These are phyloP conservation scores for Metopolophium dirhodum DNA, from an alignment of 1,140 invertebrate species.

Conservation along the genomic window DNA sequence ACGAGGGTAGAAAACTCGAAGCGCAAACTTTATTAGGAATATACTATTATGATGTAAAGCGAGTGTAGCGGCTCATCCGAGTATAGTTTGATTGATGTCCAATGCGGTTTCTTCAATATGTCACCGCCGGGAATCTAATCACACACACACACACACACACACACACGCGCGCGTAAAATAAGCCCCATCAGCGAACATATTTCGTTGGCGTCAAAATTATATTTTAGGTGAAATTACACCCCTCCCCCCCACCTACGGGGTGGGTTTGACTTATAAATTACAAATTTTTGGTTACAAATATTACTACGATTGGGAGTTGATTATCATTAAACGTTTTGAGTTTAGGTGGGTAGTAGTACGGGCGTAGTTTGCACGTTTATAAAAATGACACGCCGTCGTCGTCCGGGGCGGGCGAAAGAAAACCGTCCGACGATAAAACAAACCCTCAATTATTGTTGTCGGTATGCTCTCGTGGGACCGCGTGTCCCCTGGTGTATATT, in stretches of 20 bases:
- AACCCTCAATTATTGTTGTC: neutral
- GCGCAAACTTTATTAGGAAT: neutral
- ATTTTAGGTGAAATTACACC: neutral
- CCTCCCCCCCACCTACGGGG: no score
- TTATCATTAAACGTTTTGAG: neutral
- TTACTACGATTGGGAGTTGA: no score
- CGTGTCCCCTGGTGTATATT: neutral
- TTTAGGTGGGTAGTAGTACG: neutral
- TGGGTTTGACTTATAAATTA: neutral
- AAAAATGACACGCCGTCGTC: neutral
- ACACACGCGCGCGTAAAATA: neutral
- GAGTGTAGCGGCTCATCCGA: neutral
- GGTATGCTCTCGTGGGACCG: neutral
- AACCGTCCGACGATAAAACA: constrained; percentile 7
- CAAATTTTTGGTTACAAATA: neutral
- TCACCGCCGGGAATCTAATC: neutral
- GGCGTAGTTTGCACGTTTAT: neutral
- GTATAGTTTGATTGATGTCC: neutral
- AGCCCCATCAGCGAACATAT: neutral
- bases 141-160: neutral
- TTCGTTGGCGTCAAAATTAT: neutral
- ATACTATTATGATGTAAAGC: neutral
- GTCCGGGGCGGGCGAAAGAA: neutral
- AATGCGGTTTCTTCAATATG: neutral
- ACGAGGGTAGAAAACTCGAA: neutral